These are phyloP conservation scores for Gambelia wislizenii DNA, from an alignment of 2,797 vertebrate genomes.

Conservation along the genomic window DNA sequence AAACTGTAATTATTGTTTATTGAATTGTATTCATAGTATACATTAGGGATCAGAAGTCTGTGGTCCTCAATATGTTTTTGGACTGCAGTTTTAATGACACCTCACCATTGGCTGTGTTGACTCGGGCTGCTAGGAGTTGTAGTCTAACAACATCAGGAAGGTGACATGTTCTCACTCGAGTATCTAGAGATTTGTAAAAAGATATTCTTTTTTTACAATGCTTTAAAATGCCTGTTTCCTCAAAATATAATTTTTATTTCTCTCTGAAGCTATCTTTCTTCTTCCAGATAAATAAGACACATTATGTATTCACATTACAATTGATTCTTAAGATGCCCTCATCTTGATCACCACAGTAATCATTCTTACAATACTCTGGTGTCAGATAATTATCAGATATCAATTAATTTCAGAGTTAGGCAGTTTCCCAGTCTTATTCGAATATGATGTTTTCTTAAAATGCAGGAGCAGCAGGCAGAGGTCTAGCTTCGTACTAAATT, in stretches of 20 bases:
- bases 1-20: background rate
- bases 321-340: background rate
- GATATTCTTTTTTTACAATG: no score
- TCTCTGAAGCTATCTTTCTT: background rate
- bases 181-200: no score
- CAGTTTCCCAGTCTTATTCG: background rate
- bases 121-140: background rate
- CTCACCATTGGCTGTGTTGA: background rate
- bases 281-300: background rate
- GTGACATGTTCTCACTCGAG: background rate
- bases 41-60: no score
- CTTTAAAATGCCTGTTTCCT: background rate
- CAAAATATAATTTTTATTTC: background rate
- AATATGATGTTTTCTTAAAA: conserved; percentile 1
- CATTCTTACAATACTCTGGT: background rate
- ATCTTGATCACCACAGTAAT: conserved; percentile 2
- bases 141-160: background rate
- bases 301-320: background rate
- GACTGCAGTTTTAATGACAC: no score
- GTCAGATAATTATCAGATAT: conserved; percentile 10
- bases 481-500: background rate
- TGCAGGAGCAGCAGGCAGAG: background rate
- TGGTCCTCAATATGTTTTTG: no score
- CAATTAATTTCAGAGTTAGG: background rate
- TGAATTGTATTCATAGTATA: background rate